phyloP scores from a whole-genome alignment of 2,888 invertebrate genomes.

The Sympetrum striolatum region DNA sequence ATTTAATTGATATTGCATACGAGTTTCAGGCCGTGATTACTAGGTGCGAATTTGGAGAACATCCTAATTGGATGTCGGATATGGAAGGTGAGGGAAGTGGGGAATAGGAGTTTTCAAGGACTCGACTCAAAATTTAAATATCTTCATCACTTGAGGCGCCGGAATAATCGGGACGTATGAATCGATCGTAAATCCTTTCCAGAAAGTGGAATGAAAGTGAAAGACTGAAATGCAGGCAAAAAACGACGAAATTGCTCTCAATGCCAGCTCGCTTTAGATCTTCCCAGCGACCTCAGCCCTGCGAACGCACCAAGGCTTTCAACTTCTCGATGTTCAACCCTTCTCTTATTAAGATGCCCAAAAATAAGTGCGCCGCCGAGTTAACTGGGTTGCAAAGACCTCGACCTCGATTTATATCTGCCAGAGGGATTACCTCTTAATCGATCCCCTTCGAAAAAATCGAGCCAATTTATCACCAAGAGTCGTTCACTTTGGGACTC shows the following conservation, averaged over 20 bases:
- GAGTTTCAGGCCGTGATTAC: too few species aligned
- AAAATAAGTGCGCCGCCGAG: not conserved
- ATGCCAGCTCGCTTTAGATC: not conserved
- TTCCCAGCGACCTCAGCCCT: not conserved
- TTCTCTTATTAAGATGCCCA: not conserved
- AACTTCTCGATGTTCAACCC: constrained; percentile 14
- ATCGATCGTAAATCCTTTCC: too few species aligned
- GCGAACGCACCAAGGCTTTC: constrained; percentile 13
- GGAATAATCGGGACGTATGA: too few species aligned
- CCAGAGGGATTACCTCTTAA: not conserved
- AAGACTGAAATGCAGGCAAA: not conserved
- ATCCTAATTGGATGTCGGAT: too few species aligned
- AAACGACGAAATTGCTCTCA: not conserved
- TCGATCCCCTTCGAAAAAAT: not conserved
- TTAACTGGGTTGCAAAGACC: not conserved
- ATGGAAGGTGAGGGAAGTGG: too few species aligned
- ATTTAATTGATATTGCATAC: too few species aligned
- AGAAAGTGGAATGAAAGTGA: not conserved
- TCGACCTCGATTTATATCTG: constrained; percentile 28
- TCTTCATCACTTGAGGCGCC: too few species aligned
- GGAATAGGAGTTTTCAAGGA: too few species aligned
- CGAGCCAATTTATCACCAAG: too few species aligned
- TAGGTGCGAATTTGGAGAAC: too few species aligned
- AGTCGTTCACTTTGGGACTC: too few species aligned
- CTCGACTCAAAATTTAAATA: too few species aligned